Conservation (phyloP, 2,113 vertebrate genomes). For the Prunella himalayana region DNA sequence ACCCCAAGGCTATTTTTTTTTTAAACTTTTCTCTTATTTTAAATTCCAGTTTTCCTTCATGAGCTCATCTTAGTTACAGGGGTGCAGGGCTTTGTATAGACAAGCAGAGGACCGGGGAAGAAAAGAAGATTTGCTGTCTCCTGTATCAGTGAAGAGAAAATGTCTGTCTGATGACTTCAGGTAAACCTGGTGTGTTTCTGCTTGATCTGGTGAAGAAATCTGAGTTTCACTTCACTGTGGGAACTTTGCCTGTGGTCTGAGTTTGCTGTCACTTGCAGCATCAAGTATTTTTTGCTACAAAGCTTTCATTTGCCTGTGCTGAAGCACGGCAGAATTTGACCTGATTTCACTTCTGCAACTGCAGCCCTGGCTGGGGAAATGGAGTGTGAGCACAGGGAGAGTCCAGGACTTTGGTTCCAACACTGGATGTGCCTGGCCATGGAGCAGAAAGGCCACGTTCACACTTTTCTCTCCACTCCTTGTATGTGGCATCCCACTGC, state of each 20-base stretch:
- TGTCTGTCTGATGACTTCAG: not conserved
- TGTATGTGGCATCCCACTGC: not conserved
- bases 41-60: not conserved
- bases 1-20: not conserved
- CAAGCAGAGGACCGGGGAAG: not conserved
- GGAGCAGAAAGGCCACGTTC: not conserved
- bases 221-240: slow-evolving; percentile 24
- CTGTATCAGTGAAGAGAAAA: not conserved
- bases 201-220: not conserved
- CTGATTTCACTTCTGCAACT: not conserved
- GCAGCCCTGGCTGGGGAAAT: not conserved
- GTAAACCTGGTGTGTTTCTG: not conserved
- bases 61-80: not conserved
- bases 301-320: not conserved
- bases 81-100: not conserved
- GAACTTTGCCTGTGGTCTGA: not conserved
- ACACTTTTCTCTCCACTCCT: not conserved
- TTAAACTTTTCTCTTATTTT: not conserved
- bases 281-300: not conserved
- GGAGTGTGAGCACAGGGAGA: not conserved
- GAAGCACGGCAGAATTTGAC: not conserved
- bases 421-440: not conserved
- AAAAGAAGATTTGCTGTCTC: not conserved
- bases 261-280: not conserved
- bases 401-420: not conserved